Conservation (phyloP, 2,113 vertebrate species). For the Serilophus lunatus region DNA sequence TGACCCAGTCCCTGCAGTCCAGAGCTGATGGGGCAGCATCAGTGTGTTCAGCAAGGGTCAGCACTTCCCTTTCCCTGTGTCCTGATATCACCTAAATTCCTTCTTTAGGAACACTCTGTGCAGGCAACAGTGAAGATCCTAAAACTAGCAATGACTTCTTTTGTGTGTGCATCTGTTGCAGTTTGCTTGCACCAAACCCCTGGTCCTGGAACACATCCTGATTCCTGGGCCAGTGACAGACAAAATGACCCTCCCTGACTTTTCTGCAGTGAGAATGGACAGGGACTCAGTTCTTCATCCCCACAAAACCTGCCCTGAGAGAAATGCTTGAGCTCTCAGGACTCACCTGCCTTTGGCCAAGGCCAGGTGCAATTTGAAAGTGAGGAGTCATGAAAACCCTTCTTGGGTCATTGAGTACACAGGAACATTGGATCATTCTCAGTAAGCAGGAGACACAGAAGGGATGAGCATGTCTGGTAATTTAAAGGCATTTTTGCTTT, state of each 20-base stretch:
- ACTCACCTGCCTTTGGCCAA: neutral
- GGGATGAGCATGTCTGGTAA: neutral
- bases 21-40: neutral
- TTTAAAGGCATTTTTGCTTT: neutral
- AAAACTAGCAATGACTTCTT: neutral
- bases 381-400: neutral
- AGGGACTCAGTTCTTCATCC: neutral
- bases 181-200: neutral
- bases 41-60: neutral
- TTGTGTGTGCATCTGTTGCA: neutral
- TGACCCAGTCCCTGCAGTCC: neutral
- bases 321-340: neutral
- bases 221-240: neutral
- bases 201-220: neutral
- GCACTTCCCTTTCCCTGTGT: neutral
- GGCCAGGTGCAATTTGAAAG: neutral
- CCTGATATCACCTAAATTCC: neutral
- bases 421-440: neutral
- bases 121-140: neutral
- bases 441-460: neutral
- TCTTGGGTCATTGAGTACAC: neutral
- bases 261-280: neutral
- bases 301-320: neutral
- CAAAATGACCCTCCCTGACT: neutral
- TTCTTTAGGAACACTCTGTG: neutral